Conservation (phyloP, 2,888 invertebrate genomes). For the Nomada goodeniana region DNA sequence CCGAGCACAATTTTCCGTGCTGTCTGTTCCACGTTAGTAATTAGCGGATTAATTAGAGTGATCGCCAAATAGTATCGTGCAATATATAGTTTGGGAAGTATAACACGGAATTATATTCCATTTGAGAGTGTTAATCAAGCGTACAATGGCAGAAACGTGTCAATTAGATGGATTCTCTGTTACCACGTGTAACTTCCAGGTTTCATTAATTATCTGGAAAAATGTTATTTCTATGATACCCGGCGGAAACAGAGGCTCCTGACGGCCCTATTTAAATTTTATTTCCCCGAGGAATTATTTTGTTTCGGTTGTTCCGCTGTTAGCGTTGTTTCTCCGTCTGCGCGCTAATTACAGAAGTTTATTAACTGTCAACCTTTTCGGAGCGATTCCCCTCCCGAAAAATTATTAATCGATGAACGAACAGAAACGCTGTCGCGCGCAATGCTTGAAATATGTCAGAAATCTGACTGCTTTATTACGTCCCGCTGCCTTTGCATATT, state of each 20-base stretch:
- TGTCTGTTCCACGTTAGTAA: slow-evolving; percentile 23
- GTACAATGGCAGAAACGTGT: slow-evolving; percentile 26
- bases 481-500: no score
- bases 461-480: no score
- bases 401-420: slow-evolving; percentile 33
- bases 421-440: background rate
- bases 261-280: slow-evolving; percentile 38
- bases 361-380: slow-evolving; percentile 24
- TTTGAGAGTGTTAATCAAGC: slow-evolving; percentile 40
- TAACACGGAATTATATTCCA: slow-evolving; percentile 42
- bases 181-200: slow-evolving; percentile 19
- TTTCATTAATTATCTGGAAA: slow-evolving; percentile 48
- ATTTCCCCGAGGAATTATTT: slow-evolving; percentile 44
- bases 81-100: slow-evolving; percentile 37
- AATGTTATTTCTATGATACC: slow-evolving; percentile 26
- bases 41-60: slow-evolving; percentile 54
- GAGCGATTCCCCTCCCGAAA: slow-evolving; percentile 1
- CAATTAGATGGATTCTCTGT: slow-evolving; percentile 38
- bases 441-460: no score
- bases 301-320: slow-evolving; percentile 8
- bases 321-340: background rate
- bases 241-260: slow-evolving; percentile 5
- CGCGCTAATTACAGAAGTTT: slow-evolving; percentile 49
- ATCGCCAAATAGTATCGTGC: slow-evolving; percentile 44
- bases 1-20: slow-evolving; percentile 26